Percentiles rank a stretch among this genome's conserved stretches.
Evolutionary conservation across 2,888 invertebrate species (phyloP).

Genomic region (Steinernema hermaphroditum): DNA sequence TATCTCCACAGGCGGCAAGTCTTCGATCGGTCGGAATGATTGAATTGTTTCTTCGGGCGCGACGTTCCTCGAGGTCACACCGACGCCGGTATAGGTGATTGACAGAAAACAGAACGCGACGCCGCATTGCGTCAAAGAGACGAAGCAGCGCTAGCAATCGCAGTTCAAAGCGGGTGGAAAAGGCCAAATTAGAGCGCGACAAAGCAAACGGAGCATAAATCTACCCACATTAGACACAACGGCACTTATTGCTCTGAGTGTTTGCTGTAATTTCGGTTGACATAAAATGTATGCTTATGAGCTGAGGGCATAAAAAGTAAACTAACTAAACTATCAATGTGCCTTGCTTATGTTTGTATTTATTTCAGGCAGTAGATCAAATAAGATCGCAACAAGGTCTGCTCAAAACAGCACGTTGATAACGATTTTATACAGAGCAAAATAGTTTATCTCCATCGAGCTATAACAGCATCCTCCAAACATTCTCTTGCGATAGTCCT

Average conservation of each 20-base stretch:
- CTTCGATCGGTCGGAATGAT: constrained; percentile 1
- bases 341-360: too few species aligned
- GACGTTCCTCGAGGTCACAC: constrained; percentile 10
- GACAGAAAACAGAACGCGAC: constrained; percentile 21
- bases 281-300: too few species aligned
- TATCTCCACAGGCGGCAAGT: constrained; percentile 28
- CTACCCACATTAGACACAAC: not conserved
- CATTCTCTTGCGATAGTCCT: too few species aligned
- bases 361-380: too few species aligned
- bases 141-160: constrained; percentile 8
- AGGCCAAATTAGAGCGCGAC: not conserved
- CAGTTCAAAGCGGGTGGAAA: not conserved
- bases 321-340: too few species aligned
- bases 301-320: too few species aligned
- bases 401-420: too few species aligned
- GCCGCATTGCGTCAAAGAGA: not conserved
- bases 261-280: too few species aligned
- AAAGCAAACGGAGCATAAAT: constrained; percentile 28
- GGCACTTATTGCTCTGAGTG: not conserved
- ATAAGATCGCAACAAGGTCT: too few species aligned
- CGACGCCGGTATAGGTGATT: not conserved
- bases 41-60: constrained; percentile 16
- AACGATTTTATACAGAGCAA: too few species aligned
- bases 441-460: too few species aligned
- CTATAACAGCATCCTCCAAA: too few species aligned